A percentile compares a stretch with the other conserved stretches of the same genome.
phyloP scores from a whole-genome alignment of 2,797 vertebrate genomes.

The Oryzias sinensis region DNA sequence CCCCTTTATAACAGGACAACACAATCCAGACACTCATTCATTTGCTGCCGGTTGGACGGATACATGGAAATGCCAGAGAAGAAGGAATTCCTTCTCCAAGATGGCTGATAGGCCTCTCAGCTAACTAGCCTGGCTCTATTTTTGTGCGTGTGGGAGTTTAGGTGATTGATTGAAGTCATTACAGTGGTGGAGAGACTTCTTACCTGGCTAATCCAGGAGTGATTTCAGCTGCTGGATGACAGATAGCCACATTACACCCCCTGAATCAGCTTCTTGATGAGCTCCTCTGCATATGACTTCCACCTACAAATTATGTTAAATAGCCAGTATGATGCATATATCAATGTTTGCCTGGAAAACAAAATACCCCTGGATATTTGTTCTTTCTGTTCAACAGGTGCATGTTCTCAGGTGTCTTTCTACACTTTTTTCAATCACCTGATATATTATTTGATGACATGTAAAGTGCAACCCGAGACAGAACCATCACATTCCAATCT shows the following conservation, averaged over 20 bases:
- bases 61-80: slow-evolving; percentile 24
- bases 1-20: not conserved
- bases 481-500: no score
- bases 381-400: no score
- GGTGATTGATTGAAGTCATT: slow-evolving; percentile 81
- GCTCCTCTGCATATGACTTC: slow-evolving; percentile 44
- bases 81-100: slow-evolving; percentile 43
- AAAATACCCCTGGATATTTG: no score
- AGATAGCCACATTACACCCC: slow-evolving; percentile 67
- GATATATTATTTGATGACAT: no score
- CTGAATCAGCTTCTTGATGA: slow-evolving; percentile 55
- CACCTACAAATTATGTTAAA: slow-evolving; percentile 49
- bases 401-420: no score
- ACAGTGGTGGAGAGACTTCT: slow-evolving; percentile 69
- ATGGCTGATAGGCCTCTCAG: slow-evolving; percentile 52
- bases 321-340: slow-evolving; percentile 29
- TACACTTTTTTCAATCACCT: no score
- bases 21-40: slow-evolving; percentile 24
- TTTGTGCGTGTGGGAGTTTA: slow-evolving; percentile 31
- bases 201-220: slow-evolving; percentile 76
- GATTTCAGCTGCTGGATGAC: slow-evolving; percentile 71
- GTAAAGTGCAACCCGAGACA: no score
- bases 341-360: slow-evolving; percentile 16
- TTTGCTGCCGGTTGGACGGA: slow-evolving; percentile 15
- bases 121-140: slow-evolving; percentile 46